Conservation (phyloP, 2,113 vertebrate species). For the Prinia subflava region DNA sequence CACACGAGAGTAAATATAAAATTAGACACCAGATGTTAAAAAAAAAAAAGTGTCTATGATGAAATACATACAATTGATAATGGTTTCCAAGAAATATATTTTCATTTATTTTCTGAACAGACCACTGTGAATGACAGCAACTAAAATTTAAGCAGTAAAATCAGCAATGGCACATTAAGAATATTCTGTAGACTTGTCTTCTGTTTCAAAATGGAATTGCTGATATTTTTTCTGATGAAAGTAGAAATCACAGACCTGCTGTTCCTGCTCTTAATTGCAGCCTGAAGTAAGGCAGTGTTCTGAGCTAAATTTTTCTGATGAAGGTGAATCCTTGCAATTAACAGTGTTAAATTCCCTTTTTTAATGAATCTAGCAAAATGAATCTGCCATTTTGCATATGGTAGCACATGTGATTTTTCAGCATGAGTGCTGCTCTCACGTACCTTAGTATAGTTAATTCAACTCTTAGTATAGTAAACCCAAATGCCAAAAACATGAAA, state of each 20-base stretch:
- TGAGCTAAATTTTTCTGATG: neutral
- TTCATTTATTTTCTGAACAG: neutral
- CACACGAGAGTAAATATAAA: neutral
- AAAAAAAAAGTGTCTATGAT: neutral
- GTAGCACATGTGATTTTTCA: neutral
- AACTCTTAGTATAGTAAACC: neutral
- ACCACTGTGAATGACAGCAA: neutral
- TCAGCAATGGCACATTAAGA: neutral
- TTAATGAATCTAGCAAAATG: neutral
- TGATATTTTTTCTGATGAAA: neutral
- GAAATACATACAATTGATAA: neutral
- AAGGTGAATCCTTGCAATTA: slow-evolving; percentile 21
- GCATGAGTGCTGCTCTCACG: neutral
- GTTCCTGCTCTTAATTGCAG: neutral
- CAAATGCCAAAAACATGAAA: neutral
- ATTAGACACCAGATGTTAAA: neutral
- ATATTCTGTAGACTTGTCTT: neutral
- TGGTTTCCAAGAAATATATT: neutral
- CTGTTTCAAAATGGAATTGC: neutral
- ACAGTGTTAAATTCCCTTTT: neutral
- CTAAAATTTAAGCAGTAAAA: neutral
- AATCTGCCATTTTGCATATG: neutral
- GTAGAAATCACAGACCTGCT: neutral
- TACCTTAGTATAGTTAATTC: neutral
- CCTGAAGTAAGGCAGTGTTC: neutral